phyloP scores from a whole-genome alignment of 2,888 invertebrate genomes.

The Polydrusus cervinus region DNA sequence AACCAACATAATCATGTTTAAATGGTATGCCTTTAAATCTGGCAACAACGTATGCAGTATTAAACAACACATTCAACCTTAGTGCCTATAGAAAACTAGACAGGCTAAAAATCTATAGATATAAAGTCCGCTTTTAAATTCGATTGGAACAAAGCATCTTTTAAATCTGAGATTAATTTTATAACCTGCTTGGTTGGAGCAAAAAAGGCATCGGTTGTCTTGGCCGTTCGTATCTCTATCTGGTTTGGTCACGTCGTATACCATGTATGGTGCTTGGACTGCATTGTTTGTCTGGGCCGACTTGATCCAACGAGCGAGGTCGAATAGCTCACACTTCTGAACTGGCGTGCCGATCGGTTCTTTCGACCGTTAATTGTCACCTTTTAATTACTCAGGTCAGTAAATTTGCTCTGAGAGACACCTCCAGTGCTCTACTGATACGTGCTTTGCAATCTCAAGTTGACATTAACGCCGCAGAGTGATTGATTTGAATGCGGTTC shows the following conservation, averaged over 20 bases:
- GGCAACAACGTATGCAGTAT: not conserved
- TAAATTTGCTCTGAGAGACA: constrained; percentile 61
- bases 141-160: constrained; percentile 53
- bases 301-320: constrained; percentile 59
- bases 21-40: not conserved
- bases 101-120: constrained; percentile 32
- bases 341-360: constrained; percentile 71
- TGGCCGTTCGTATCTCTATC: constrained; percentile 56
- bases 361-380: constrained; percentile 72
- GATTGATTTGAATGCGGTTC: constrained; percentile 45
- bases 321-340: constrained; percentile 68
- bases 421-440: constrained; percentile 59
- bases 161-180: constrained; percentile 56
- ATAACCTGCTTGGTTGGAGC: constrained; percentile 49
- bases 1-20: not conserved
- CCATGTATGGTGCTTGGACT: constrained; percentile 58
- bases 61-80: constrained; percentile 1
- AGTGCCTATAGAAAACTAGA: constrained; percentile 21
- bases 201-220: constrained; percentile 51
- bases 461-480: constrained; percentile 48
- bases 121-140: constrained; percentile 43
- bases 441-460: constrained; percentile 59
- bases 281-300: constrained; percentile 57
- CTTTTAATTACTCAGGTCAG: constrained; percentile 70
- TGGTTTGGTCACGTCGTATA: constrained; percentile 55